Evolutionary conservation across 2,888 invertebrate genomes (phyloP).

Genomic region (Scaptomyza flava): DNA sequence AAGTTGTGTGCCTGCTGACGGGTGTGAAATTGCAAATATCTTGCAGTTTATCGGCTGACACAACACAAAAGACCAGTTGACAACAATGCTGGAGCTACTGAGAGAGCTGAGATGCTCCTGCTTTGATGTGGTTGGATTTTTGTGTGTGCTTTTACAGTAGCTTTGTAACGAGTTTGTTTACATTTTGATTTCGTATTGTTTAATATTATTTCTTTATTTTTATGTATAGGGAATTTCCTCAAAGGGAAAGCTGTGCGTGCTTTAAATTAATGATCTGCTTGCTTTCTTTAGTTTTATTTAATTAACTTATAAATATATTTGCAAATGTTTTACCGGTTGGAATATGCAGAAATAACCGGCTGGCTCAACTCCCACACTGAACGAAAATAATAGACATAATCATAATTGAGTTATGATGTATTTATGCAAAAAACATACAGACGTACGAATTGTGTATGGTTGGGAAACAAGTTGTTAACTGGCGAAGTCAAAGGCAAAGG

Average conservation of each 20-base stretch:
- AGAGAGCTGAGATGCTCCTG: background rate
- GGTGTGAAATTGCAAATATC: conserved; percentile 49
- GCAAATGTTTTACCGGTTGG: background rate
- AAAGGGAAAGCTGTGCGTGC: conserved; percentile 4
- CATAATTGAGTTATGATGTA: conserved; percentile 34
- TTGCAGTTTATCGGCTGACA: conserved; percentile 41
- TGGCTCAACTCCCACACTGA: conserved; percentile 47
- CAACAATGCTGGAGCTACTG: conserved; percentile 8
- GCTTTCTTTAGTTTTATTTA: background rate
- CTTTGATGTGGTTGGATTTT: background rate
- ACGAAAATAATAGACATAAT: conserved; percentile 5
- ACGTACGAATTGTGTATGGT: background rate
- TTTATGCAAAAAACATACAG: background rate
- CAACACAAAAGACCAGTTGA: conserved; percentile 35
- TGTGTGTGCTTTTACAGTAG: conserved; percentile 15
- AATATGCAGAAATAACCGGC: background rate
- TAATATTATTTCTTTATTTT: conserved; percentile 20
- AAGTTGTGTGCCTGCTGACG: conserved; percentile 14
- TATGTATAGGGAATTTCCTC: conserved; percentile 17
- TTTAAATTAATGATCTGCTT: conserved; percentile 1
- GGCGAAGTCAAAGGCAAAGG: conserved; percentile 43
- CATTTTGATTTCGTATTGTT: conserved; percentile 10
- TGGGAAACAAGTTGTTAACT: conserved; percentile 50
- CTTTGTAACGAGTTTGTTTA: conserved; percentile 14
- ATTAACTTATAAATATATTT: background rate